A percentile compares a stretch with the other conserved stretches of the same genome.
Conservation (phyloP, 53 echinoderm and acorn worm species). For the Echinometra lucunter region DNA sequence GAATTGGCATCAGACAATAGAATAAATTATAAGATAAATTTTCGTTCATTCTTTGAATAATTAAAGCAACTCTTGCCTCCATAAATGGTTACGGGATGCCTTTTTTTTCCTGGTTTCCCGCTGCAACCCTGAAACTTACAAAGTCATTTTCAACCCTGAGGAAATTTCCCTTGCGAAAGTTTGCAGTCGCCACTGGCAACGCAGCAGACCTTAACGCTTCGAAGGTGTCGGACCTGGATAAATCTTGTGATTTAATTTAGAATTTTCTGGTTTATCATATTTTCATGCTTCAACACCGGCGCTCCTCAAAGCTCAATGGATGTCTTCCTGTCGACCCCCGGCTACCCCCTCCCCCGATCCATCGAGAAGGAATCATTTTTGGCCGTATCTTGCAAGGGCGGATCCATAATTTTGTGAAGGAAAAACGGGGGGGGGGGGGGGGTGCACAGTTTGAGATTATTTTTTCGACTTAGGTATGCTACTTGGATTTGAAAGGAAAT, state of each 20-base stretch:
- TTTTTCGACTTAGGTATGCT: background rate
- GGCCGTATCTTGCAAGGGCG: too few species aligned
- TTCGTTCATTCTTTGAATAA: background rate
- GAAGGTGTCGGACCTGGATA: constrained; percentile 56
- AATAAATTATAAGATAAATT: background rate
- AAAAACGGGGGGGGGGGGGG: too few species aligned
- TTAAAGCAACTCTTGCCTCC: background rate
- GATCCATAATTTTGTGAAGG: too few species aligned
- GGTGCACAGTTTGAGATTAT: too few species aligned
- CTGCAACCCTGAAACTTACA: background rate
- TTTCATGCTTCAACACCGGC: background rate
- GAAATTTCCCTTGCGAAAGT: constrained; percentile 34
- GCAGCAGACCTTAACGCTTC: constrained; percentile 24
- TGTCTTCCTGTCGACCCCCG: background rate
- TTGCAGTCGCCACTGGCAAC: constrained; percentile 55
- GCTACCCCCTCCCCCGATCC: background rate
- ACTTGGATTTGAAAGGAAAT: background rate
- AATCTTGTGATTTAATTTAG: constrained; percentile 33
- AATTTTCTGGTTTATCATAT: constrained; percentile 29
- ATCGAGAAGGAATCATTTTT: too few species aligned
- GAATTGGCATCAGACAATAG: background rate
- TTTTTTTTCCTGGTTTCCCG: background rate
- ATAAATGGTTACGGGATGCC: background rate
- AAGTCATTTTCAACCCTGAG: constrained; percentile 23
- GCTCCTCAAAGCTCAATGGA: background rate